Evolutionary conservation across 2,888 invertebrate genomes (phyloP), one percentile per base, ranked within the genome.

Genomic region (Megastigmus dorsalis): DNA sequence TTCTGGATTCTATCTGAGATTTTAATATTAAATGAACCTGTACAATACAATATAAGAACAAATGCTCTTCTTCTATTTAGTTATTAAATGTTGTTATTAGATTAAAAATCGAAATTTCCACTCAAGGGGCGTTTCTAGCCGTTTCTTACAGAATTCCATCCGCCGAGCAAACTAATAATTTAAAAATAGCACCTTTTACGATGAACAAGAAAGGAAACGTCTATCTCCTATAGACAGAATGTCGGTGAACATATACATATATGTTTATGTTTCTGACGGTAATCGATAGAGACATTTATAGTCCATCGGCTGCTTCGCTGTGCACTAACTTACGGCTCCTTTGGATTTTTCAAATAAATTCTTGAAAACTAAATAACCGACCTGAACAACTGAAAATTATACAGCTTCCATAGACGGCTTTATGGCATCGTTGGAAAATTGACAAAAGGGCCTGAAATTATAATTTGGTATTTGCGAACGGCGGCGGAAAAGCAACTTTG

Each of bases 301-400:
- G 45, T 33, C 15, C 18, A 33, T n/a, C n/a, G 7, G 7, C 13
- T 18, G 13, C 18, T 23, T 62, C 33, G 18, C 18, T 15, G 33
- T 54, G 33, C 33, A 33, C 15, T 23, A 7, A 52, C 2, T 4
- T 41, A n/a, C n/a, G n/a, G n/a, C n/a, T n/a, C n/a, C n/a, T 65
- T 38, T 13, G 20, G 7, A 54, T 54, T 54, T 65, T 18, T 28
- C 38, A 18, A 28, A 65, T 52, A 52, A 52, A 41, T 52, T 41
- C 38, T 41, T 52, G 38, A 33, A 52, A 28, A 65, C n/a, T 23
- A 50, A 52, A 33, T 18, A 10, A 15, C 7, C 15, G n/a, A 23
- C n/a, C n/a, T n/a, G 48, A 48, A 23, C 18, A 33, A 6, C 4
- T 4, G 13, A 43, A 26, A 15, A 43, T 59, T 28, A n/a, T n/a